A percentile compares a stretch with the other conserved stretches of the same genome.
Evolutionary conservation across 2,888 invertebrate genomes (phyloP).

Genomic region (Drosophila bunnanda): DNA sequence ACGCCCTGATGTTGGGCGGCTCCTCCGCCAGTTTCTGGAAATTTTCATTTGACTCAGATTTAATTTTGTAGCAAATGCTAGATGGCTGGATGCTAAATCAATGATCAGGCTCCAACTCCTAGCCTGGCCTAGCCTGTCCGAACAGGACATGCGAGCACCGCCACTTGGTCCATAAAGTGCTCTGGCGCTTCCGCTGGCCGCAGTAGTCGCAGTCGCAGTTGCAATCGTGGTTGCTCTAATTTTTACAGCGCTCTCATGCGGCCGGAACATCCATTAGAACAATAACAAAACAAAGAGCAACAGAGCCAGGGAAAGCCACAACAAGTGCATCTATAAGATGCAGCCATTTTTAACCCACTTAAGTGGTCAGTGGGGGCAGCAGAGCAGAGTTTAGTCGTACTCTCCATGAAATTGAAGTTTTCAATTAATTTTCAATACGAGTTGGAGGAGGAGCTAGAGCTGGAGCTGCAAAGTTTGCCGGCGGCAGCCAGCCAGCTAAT

Average conservation of each 20-base stretch:
- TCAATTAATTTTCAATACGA: conserved; percentile 77
- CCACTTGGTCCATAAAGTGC: conserved; percentile 30
- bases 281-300: conserved; percentile 23
- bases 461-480: conserved; percentile 15
- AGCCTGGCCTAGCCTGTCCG: background rate
- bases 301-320: conserved; percentile 34
- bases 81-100: background rate
- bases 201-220: conserved; percentile 10
- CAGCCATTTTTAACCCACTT: conserved; percentile 66
- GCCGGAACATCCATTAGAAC: conserved; percentile 68
- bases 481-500: conserved; percentile 27
- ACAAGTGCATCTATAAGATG: conserved; percentile 57
- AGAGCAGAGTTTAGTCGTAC: conserved; percentile 24
- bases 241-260: conserved; percentile 62
- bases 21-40: conserved; percentile 36
- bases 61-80: background rate
- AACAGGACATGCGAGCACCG: conserved; percentile 14
- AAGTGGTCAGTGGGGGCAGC: conserved; percentile 56
- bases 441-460: conserved; percentile 15
- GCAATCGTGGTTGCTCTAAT: conserved; percentile 51
- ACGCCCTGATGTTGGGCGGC: conserved; percentile 16
- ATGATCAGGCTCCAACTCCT: background rate
- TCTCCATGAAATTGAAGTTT: conserved; percentile 68
- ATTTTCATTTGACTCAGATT: conserved; percentile 14
- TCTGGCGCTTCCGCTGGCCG: conserved; percentile 41